Evolutionary conservation across 2,888 invertebrate species (phyloP).

Genomic region (Drosophila robusta): DNA sequence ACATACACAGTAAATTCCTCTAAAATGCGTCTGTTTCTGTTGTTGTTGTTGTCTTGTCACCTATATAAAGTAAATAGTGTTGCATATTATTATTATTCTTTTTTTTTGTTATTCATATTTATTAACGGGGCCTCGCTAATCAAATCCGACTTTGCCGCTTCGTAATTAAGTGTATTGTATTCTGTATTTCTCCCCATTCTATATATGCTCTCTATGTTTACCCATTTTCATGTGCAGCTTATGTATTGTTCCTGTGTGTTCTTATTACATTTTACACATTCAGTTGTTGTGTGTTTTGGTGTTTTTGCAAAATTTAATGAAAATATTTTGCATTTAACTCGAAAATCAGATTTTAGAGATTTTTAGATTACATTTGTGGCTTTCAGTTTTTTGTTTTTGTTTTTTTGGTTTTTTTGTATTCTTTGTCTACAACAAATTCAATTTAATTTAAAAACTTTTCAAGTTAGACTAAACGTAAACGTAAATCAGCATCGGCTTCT

Average conservation of each 20-base stretch:
- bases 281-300: conserved; percentile 42
- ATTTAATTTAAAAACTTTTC: conserved; percentile 72
- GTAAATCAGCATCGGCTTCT: conserved; percentile 61
- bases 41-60: conserved; percentile 70
- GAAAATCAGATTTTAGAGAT: conserved; percentile 72
- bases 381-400: conserved; percentile 13
- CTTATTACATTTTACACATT: conserved; percentile 56
- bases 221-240: conserved; percentile 37
- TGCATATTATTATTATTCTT: conserved; percentile 55
- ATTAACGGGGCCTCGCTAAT: conserved; percentile 68
- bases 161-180: conserved; percentile 44
- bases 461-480: conserved; percentile 72
- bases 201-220: conserved; percentile 33
- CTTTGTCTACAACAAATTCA: conserved; percentile 57
- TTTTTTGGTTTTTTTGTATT: conserved; percentile 31
- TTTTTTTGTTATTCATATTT: conserved; percentile 26
- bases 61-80: conserved; percentile 78
- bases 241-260: conserved; percentile 43
- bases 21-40: conserved; percentile 76
- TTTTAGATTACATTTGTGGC: conserved; percentile 39
- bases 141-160: conserved; percentile 67
- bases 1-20: conserved; percentile 74
- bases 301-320: conserved; percentile 42
- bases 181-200: conserved; percentile 16
- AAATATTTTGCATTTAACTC: conserved; percentile 55